phyloP scores from a whole-genome alignment of 2,797 vertebrate genomes.

The Anguilla obscura region DNA sequence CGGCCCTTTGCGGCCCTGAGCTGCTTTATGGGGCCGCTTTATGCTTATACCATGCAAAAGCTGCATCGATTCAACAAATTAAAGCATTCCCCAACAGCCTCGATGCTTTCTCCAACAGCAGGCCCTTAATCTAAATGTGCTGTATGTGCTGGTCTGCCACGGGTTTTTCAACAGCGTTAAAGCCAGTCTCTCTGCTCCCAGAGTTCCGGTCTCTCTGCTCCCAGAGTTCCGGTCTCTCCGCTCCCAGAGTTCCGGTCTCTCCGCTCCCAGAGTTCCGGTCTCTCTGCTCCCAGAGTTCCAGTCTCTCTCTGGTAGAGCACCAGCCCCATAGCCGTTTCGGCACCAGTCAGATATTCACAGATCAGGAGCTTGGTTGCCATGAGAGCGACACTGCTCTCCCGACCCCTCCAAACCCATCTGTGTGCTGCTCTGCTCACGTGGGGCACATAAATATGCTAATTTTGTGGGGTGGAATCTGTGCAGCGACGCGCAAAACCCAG shows the following conservation, averaged over 20 bases:
- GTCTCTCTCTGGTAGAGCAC: too few relatives aligned
- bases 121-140: not conserved
- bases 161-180: not conserved
- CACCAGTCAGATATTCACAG: not conserved
- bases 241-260: too few relatives aligned
- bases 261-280: too few relatives aligned
- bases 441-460: not conserved
- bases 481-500: not conserved
- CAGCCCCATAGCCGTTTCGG: not conserved
- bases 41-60: not conserved
- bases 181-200: too few relatives aligned
- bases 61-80: not conserved
- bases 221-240: too few relatives aligned
- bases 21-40: not conserved
- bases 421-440: not conserved
- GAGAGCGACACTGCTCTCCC: not conserved
- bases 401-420: not conserved
- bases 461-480: not conserved
- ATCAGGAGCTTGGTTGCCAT: not conserved
- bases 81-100: not conserved
- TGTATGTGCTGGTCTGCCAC: not conserved
- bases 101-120: not conserved
- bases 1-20: too few relatives aligned
- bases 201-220: too few relatives aligned
- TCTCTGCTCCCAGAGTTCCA: too few relatives aligned